Evolutionary conservation across 2,113 vertebrate genomes (phyloP).

Genomic region (Charadrius vociferus): DNA sequence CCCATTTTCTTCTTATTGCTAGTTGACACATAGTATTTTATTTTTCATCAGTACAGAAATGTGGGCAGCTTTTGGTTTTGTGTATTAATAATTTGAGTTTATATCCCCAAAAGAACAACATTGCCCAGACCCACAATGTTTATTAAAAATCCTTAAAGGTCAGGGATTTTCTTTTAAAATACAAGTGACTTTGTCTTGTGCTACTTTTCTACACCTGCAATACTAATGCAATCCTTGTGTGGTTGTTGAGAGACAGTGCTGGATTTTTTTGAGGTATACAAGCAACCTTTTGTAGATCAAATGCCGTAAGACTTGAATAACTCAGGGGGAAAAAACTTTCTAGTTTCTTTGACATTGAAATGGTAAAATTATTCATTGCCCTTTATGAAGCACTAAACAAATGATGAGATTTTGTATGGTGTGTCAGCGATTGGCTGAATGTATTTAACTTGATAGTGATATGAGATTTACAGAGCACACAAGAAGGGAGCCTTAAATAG

Average conservation of each 20-base stretch:
- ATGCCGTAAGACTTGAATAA: conserved; percentile 15
- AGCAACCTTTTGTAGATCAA: conserved; percentile 42
- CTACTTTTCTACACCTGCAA: neutral
- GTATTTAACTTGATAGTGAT: conserved; percentile 18
- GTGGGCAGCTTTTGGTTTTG: neutral
- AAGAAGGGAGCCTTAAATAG: conserved; percentile 21
- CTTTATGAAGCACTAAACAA: conserved; percentile 40
- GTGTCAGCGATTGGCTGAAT: conserved; percentile 11
- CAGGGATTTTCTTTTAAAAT: conserved; percentile 7
- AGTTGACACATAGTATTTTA: neutral
- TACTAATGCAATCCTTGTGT: neutral
- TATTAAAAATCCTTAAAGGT: conserved; percentile 17
- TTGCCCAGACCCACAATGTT: neutral
- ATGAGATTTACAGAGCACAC: conserved; percentile 37
- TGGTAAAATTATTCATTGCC: conserved; percentile 52
- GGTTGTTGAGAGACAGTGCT: neutral
- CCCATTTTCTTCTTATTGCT: neutral
- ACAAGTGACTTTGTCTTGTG: neutral
- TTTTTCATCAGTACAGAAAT: neutral
- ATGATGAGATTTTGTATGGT: conserved; percentile 18
- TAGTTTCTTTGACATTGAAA: conserved; percentile 12
- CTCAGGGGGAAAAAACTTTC: conserved; percentile 21
- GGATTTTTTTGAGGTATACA: neutral
- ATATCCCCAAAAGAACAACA: neutral
- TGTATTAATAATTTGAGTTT: neutral